Evolutionary conservation across 2,888 invertebrate genomes (phyloP).

Genomic region (Caenorhabditis panamensis): DNA sequence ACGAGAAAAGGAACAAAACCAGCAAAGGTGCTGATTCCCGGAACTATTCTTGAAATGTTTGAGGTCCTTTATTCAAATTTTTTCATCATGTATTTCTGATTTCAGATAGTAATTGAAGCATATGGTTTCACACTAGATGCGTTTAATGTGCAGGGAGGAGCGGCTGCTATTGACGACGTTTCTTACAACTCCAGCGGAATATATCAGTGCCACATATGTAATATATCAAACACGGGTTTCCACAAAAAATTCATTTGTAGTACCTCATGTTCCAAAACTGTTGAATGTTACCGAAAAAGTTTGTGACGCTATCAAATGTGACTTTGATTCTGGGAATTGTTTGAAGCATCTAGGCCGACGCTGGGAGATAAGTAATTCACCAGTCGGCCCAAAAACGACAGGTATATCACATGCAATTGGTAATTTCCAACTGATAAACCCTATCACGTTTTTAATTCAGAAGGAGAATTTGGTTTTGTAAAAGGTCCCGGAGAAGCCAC

Average conservation of each 20-base stretch:
- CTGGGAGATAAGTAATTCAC: conserved; percentile 52
- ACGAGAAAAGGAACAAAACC: conserved; percentile 71
- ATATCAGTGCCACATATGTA: conserved; percentile 67
- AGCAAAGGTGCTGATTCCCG: conserved; percentile 73
- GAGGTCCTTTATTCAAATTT: conserved; percentile 65
- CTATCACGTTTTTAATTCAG: conserved; percentile 37
- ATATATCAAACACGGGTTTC: neutral
- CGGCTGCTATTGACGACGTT: conserved; percentile 76
- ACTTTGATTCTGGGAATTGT: conserved; percentile 70
- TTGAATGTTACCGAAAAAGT: conserved; percentile 58
- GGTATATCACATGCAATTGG: conserved; percentile 59
- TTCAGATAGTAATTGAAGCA: conserved; percentile 77
- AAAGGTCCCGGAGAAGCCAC: conserved; percentile 68
- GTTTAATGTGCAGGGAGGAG: conserved; percentile 76
- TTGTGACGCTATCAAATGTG: conserved; percentile 67
- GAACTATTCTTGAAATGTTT: conserved; percentile 70
- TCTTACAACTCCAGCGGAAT: conserved; percentile 69
- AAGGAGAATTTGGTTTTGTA: conserved; percentile 70
- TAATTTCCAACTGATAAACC: conserved; percentile 23
- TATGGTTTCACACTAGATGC: conserved; percentile 72
- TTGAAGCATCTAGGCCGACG: conserved; percentile 52
- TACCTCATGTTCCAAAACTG: conserved; percentile 68
- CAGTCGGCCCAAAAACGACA: conserved; percentile 53
- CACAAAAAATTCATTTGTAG: conserved; percentile 50
- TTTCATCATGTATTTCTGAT: neutral